Evolutionary conservation across 2,797 vertebrate genomes (phyloP).

Genomic region (Naso thynnoides): DNA sequence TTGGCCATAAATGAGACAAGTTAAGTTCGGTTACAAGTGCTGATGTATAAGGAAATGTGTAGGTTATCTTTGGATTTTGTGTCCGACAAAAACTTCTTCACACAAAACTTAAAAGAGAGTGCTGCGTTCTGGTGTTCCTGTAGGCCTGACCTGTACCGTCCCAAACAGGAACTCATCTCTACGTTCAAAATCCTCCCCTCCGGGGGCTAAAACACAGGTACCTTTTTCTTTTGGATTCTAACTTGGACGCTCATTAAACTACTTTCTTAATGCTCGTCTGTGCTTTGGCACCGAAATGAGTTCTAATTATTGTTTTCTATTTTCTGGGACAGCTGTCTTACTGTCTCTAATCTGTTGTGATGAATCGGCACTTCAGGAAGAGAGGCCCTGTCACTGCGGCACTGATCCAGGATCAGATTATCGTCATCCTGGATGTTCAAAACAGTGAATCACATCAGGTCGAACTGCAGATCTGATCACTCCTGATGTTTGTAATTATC

Average conservation of each 20-base stretch:
- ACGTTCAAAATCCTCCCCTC: background rate
- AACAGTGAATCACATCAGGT: constrained; percentile 22
- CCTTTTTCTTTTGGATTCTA: background rate
- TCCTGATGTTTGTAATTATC: constrained; percentile 35
- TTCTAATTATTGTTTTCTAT: constrained; percentile 26
- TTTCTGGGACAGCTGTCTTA: constrained; percentile 34
- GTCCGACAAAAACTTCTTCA: background rate
- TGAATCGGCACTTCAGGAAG: constrained; percentile 35
- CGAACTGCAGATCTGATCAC: constrained; percentile 9
- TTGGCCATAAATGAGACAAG: background rate
- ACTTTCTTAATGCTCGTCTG: constrained; percentile 23
- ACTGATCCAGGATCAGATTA: constrained; percentile 36
- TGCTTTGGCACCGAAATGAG: constrained; percentile 11
- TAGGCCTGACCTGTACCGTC: background rate
- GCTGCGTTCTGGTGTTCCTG: background rate
- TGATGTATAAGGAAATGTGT: background rate
- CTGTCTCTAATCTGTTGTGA: constrained; percentile 33
- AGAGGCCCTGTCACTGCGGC: constrained; percentile 7
- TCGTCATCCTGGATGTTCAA: constrained; percentile 12
- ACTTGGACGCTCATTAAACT: constrained; percentile 14
- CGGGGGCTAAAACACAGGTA: background rate
- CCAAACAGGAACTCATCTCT: background rate
- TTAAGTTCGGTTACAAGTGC: background rate
- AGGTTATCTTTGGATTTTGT: background rate
- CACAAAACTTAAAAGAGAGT: background rate